phyloP scores from a whole-genome alignment of 2,113 vertebrate genomes.

The Pipa parva region DNA sequence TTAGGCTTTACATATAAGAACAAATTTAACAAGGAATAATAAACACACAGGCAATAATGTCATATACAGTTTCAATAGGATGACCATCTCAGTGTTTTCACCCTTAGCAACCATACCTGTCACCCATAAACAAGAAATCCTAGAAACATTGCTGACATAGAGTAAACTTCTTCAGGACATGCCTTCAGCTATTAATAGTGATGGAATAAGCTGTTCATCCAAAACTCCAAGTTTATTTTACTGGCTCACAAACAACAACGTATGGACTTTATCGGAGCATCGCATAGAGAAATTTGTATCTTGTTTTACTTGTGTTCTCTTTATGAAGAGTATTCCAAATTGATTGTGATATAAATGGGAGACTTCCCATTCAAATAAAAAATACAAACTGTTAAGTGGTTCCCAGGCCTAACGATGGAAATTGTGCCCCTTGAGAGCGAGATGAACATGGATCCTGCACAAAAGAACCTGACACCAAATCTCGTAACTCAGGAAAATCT shows the following conservation, averaged over 20 bases:
- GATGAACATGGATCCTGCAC: background rate
- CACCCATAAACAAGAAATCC: conserved; percentile 22
- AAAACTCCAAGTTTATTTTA: background rate
- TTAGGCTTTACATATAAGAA: no score
- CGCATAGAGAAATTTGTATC: background rate
- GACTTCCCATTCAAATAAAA: conserved; percentile 9
- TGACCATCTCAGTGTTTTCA: background rate
- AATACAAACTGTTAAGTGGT: background rate
- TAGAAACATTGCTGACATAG: conserved; percentile 16
- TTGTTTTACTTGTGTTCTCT: background rate
- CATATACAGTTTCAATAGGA: background rate
- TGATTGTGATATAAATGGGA: conserved; percentile 9
- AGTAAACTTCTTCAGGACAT: conserved; percentile 12
- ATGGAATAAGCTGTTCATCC: conserved; percentile 25
- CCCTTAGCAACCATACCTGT: conserved; percentile 17
- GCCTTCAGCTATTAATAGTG: conserved; percentile 27
- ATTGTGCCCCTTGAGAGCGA: conserved; percentile 13
- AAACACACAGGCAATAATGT: background rate
- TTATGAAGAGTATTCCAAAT: conserved; percentile 8
- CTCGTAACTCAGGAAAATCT: conserved; percentile 11
- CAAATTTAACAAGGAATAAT: no score
- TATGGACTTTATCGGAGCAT: conserved; percentile 5
- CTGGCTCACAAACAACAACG: conserved; percentile 5
- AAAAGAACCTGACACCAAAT: conserved; percentile 19
- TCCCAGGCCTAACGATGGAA: conserved; percentile 21